These are phyloP conservation scores for Cydia fagiglandana DNA, from an alignment of 1,140 invertebrate species.

Conservation along the genomic window DNA sequence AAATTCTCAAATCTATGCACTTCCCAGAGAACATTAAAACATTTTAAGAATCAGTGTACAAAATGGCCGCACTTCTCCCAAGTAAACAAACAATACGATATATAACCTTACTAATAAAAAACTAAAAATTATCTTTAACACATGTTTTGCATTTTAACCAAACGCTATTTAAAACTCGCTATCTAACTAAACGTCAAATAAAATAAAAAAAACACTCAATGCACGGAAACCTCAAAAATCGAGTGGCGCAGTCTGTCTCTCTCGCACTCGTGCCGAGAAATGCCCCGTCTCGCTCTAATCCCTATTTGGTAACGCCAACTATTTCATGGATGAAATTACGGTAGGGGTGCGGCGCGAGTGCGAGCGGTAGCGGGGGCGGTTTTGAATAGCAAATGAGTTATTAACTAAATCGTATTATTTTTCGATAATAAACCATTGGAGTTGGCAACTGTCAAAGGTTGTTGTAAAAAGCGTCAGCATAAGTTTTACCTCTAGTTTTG, in stretches of 20 bases:
- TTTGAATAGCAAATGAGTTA: slow-evolving; percentile 25
- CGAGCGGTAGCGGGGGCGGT: slow-evolving; percentile 38
- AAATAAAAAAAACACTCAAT: slow-evolving; percentile 33
- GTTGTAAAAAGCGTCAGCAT: too few species aligned
- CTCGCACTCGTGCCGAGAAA: slow-evolving; percentile 44
- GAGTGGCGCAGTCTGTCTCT: slow-evolving; percentile 48
- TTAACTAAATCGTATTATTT: background rate
- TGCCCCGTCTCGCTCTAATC: slow-evolving; percentile 66
- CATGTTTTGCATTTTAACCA: background rate
- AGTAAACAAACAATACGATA: too few species aligned
- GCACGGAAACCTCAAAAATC: slow-evolving; percentile 56
- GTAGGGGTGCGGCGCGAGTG: slow-evolving; percentile 41
- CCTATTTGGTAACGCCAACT: slow-evolving; percentile 78
- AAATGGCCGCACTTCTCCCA: too few species aligned
- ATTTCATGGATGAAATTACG: slow-evolving; percentile 78
- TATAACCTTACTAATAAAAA: background rate
- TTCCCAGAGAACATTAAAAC: too few species aligned
- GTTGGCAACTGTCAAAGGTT: too few species aligned
- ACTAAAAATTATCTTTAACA: slow-evolving; percentile 24
- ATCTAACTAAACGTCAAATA: slow-evolving; percentile 14
- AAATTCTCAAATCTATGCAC: too few species aligned
- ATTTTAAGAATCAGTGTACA: too few species aligned
- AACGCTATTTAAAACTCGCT: slow-evolving; percentile 6
- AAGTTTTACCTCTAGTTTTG: too few species aligned
- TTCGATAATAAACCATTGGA: too few species aligned